A percentile compares a stretch with the other conserved stretches of the same genome.
Evolutionary conservation across 2,888 invertebrate species (phyloP).

Genomic region (Heliconius ismenius): DNA sequence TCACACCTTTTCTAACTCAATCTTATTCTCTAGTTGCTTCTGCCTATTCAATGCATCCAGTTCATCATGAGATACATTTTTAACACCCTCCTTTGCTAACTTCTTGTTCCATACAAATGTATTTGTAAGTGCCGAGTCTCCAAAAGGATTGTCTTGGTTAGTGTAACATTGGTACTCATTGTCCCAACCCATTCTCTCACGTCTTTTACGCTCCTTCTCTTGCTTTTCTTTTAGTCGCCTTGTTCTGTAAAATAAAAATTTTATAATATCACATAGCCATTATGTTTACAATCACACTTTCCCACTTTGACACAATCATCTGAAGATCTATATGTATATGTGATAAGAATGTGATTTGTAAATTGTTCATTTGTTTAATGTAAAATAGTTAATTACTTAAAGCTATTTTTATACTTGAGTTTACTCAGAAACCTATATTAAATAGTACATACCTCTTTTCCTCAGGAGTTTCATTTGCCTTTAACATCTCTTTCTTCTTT

Average conservation of each 20-base stretch:
- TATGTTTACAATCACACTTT: too few relatives aligned
- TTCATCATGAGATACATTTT: constrained; percentile 88
- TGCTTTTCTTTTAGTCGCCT: constrained; percentile 95
- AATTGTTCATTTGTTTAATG: too few relatives aligned
- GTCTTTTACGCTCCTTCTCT: constrained; percentile 92
- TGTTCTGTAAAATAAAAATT: constrained; percentile 53
- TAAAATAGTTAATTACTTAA: too few relatives aligned
- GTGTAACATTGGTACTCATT: constrained; percentile 98
- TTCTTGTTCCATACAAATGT: constrained; percentile 99
- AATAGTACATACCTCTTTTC: constrained; percentile 86
- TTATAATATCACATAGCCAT: neutral
- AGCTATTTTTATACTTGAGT: neutral
- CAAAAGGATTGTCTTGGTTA: constrained; percentile 99
- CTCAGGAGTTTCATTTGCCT: constrained; percentile 96
- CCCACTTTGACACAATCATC: too few relatives aligned
- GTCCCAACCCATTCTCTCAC: constrained; percentile 98
- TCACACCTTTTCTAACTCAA: constrained; percentile 92
- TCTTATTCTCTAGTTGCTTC: constrained; percentile 94
- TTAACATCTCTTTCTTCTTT: constrained; percentile 87
- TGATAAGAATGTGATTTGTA: neutral
- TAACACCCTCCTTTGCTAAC: constrained; percentile 94
- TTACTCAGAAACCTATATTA: neutral
- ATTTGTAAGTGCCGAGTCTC: constrained; percentile 96
- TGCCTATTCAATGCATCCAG: constrained; percentile 90
- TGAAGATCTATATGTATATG: neutral